Evolutionary conservation across 2,113 vertebrate species (phyloP), one percentile per base, ranked within the genome.

Genomic region (Malurus alboscapulatus): DNA sequence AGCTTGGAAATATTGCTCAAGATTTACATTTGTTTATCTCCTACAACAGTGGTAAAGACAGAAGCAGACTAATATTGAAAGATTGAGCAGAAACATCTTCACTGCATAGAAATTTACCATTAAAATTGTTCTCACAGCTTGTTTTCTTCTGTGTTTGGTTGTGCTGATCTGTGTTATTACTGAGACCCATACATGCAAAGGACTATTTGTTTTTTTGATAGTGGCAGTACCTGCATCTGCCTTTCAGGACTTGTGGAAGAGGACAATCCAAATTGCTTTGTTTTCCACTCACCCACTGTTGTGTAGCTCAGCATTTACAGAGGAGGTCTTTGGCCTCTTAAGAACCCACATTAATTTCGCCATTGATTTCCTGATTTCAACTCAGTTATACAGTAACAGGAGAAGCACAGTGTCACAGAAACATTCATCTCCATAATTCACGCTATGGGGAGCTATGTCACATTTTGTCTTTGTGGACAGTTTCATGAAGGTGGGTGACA

Each of bases 311-410:
- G 57, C 68, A 73, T 67, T 75, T 89, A 58, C 34, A 87, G 50
- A 58, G 29, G 16, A 62, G 32, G 20, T 40, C 40, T 76, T 55
- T 62, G 50, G 36, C 34, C 45, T 76, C 45, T 69, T 65, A 53
- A 87, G 71, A 91, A 78, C 19, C 8, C 25, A 16, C 26, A 61
- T 57, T 55, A 76, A 45, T 84, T 89, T 81, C 36, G 29, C 17
- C 32, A 85, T 32, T 38, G 19, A 59, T 94, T 72, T 91, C 66
- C 62, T 54, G 20, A 85, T 91, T 69, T 76, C 74, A 75, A 24
- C 7, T 72, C 30, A 50, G 21, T 72, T 72, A 76, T 15, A 63
- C 48, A 32, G 62, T 32, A 79, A 76, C n/a, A 26, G 67, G 92
- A 87, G 45, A 78, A 71, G 8, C n/a, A 45, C 0, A 0, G 14